A percentile compares a stretch with the other conserved stretches of the same genome.
These are phyloP conservation scores for Mermis nigrescens DNA, from an alignment of 2,888 invertebrate genomes.

Conservation along the genomic window DNA sequence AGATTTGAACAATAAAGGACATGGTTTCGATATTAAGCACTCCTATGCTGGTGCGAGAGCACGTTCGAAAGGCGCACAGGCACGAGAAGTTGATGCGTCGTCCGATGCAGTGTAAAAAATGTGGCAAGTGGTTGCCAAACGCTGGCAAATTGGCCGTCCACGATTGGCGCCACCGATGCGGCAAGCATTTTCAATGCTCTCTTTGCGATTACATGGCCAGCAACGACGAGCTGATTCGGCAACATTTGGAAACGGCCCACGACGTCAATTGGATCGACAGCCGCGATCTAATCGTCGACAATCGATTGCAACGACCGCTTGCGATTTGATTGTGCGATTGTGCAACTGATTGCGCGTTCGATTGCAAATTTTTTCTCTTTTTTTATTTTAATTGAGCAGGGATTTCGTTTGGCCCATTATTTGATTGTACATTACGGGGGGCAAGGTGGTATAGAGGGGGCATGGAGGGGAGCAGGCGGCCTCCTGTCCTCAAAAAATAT, in stretches of 20 bases:
- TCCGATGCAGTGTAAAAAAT: not conserved
- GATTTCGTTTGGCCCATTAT: too few species aligned
- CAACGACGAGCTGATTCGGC: not conserved
- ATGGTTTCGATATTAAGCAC: not conserved
- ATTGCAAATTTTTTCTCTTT: too few species aligned
- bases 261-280: not conserved
- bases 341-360: too few species aligned
- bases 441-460: too few species aligned
- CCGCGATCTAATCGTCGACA: not conserved
- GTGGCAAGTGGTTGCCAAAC: not conserved
- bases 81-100: not conserved
- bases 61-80: constrained; percentile 1
- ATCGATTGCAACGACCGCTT: too few species aligned
- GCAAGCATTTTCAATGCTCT: constrained; percentile 4
- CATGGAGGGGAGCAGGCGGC: too few species aligned
- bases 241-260: not conserved
- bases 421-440: too few species aligned
- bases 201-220: not conserved
- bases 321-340: too few species aligned
- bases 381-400: too few species aligned
- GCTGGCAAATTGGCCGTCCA: constrained; percentile 1
- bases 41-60: not conserved
- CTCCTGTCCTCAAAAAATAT: too few species aligned
- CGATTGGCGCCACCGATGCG: constrained; percentile 6
- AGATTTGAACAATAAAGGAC: too few species aligned